A percentile compares a stretch with the other conserved stretches of the same genome.
Conservation (phyloP, 2,113 vertebrate genomes). For the Blennius ocellaris region DNA sequence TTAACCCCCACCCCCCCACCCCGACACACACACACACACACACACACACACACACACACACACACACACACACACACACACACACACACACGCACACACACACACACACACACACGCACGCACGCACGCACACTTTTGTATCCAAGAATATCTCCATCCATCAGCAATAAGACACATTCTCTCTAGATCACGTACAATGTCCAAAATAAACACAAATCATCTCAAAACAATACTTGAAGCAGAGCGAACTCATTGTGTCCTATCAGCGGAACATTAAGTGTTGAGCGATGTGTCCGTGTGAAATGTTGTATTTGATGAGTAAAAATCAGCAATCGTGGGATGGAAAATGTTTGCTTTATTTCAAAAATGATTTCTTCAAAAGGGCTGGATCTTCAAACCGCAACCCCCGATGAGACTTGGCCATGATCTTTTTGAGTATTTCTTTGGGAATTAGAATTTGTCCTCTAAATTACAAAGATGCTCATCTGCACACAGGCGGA, state of each 20-base stretch:
- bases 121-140: slow-evolving; percentile 28
- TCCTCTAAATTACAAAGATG: slow-evolving; percentile 21
- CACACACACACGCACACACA: slow-evolving; percentile 81
- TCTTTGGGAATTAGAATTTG: slow-evolving; percentile 1
- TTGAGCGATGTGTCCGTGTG: neutral
- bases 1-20: too few species aligned
- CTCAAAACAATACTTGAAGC: slow-evolving; percentile 52
- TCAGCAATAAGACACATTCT: slow-evolving; percentile 61
- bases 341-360: neutral
- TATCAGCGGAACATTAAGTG: slow-evolving; percentile 19
- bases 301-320: slow-evolving; percentile 19
- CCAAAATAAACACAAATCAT: slow-evolving; percentile 40
- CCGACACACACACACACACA: slow-evolving; percentile 69
- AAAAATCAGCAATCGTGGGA: neutral
- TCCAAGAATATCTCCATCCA: slow-evolving; percentile 57
- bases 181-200: slow-evolving; percentile 55
- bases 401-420: slow-evolving; percentile 28
- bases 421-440: slow-evolving; percentile 30
- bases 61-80: slow-evolving; percentile 66
- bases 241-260: slow-evolving; percentile 27
- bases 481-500: neutral
- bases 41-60: slow-evolving; percentile 4
- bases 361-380: slow-evolving; percentile 20
- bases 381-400: slow-evolving; percentile 23
- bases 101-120: slow-evolving; percentile 19